Evolutionary conservation across 1,140 invertebrate species (phyloP).

Genomic region (Drosophila chauvacae): DNA sequence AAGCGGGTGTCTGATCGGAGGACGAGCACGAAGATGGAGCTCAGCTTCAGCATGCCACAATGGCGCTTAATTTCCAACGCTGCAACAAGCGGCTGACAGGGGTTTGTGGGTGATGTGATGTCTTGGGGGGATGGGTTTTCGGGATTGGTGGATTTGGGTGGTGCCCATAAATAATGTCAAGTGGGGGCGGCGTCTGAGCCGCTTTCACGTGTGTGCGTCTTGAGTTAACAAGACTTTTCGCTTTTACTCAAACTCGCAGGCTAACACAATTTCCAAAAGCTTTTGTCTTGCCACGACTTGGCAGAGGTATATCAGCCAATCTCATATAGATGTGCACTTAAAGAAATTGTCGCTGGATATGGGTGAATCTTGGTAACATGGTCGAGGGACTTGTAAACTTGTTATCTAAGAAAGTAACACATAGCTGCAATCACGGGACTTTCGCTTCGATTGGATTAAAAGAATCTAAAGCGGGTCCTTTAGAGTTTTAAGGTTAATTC

Average conservation of each 20-base stretch:
- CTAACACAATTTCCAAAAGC: slow-evolving; percentile 62
- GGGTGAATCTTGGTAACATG: background rate
- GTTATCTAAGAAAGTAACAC: background rate
- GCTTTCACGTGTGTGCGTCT: slow-evolving; percentile 36
- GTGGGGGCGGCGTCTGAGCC: slow-evolving; percentile 5
- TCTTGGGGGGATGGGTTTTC: slow-evolving; percentile 1
- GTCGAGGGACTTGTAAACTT: background rate
- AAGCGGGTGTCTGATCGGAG: slow-evolving; percentile 17
- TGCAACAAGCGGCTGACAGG: slow-evolving; percentile 53
- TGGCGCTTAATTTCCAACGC: slow-evolving; percentile 73
- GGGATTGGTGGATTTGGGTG: background rate
- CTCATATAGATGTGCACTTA: slow-evolving; percentile 19
- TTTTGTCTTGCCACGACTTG: slow-evolving; percentile 50
- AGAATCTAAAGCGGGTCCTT: too few species aligned
- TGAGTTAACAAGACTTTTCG: slow-evolving; percentile 76
- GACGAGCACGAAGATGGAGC: slow-evolving; percentile 21
- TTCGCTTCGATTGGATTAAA: background rate
- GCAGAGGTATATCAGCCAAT: slow-evolving; percentile 16
- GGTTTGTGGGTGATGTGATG: slow-evolving; percentile 6
- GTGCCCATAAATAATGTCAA: slow-evolving; percentile 59
- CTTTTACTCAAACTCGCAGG: slow-evolving; percentile 63
- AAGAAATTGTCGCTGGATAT: background rate
- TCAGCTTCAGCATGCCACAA: slow-evolving; percentile 60
- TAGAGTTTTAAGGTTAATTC: background rate
- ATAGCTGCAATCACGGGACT: background rate